Base-by-base conservation (phyloP, 1,140 invertebrate species). In the Maniola jurtina region DNA sequence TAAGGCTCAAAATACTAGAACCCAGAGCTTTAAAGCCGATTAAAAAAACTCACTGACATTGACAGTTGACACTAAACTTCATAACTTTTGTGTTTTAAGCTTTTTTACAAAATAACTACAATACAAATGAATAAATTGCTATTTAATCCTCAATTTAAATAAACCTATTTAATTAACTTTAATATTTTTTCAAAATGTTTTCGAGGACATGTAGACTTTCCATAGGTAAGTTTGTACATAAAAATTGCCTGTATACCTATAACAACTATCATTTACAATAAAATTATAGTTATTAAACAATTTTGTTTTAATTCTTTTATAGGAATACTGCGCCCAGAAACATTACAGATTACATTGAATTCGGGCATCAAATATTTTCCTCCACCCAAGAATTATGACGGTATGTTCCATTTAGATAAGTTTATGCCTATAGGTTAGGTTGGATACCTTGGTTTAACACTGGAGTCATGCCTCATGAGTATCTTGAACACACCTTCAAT, bases 361-460 rank as follows among this genome's bases (percentile, higher is more conserved):
- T 70, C 92, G 80, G 94, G 94, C 33, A 88, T 95, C 14, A 95
- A 95, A 84, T 91, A 93, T 76, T 95, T 93, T 82, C 74, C 90
- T 48, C 88, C 92, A 9, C 94, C 94, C 47, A 88, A 90, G 71
- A 91, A 92, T 70, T 94, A 92, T 83, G 91, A 93, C 68, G 82
- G 94, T 95, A 92, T 91, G 80, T 75, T 13, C 11, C 13, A 60
- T 25, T 54, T 14, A 25, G 25, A 2, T 25, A 25, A 25, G 0
- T 62, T 52, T 33, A 13, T 7, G 3, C 34, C 5, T 16, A 63
- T 25, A 25, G 25, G 25, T 25, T 25, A 25, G 25, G 25, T 25
- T 25, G 25, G 25, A 25, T 25, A 25, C 25, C 4, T 1, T 1
- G 4, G 25, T 25, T 4, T 25, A 25, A 1, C 25, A 25, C 1